Evolutionary conservation across 2,113 vertebrate species (phyloP).

Genomic region (Nymphicus hollandicus): DNA sequence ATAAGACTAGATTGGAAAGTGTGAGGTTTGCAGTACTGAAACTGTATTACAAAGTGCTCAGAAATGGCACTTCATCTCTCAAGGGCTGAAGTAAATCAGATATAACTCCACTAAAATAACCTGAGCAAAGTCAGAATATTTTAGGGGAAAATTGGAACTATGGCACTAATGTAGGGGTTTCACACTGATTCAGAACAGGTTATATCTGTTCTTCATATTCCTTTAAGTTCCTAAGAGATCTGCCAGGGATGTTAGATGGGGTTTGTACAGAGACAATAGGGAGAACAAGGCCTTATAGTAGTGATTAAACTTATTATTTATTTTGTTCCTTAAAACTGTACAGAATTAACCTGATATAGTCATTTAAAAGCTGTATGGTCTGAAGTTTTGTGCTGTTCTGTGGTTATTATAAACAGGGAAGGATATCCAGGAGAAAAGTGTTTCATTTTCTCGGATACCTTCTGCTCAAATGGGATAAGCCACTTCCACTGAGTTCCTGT

Average conservation of each 20-base stretch:
- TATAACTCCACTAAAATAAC: background rate
- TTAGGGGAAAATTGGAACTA: background rate
- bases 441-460: background rate
- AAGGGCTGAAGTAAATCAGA: background rate
- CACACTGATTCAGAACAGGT: background rate
- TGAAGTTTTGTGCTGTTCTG: background rate
- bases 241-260: background rate
- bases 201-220: background rate
- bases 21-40: background rate
- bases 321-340: background rate
- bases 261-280: background rate
- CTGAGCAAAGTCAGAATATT: background rate
- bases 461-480: background rate
- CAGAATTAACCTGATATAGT: background rate
- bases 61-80: background rate
- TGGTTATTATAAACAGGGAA: background rate
- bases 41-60: background rate
- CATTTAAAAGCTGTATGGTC: background rate
- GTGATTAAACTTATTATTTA: background rate
- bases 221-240: background rate
- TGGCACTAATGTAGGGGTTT: background rate
- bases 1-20: background rate
- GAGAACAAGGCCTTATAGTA: background rate
- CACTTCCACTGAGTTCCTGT: background rate
- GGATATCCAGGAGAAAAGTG: background rate